These are phyloP conservation scores for Pristis pectinata DNA, from an alignment of 2,797 vertebrate species.

Conservation along the genomic window DNA sequence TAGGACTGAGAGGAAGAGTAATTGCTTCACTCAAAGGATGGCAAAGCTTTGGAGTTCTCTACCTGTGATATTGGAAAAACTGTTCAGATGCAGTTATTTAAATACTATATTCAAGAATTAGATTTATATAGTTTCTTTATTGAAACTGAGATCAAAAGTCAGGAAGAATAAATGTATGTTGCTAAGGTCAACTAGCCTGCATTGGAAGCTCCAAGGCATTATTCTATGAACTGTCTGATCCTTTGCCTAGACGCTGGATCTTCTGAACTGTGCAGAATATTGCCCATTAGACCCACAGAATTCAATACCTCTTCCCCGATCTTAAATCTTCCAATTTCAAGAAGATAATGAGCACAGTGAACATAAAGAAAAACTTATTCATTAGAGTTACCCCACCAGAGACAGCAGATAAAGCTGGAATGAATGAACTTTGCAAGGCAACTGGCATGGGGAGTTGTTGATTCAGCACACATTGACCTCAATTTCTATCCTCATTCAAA, in stretches of 20 bases:
- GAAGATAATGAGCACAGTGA: background rate
- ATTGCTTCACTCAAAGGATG: too few species aligned
- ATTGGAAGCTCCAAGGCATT: background rate
- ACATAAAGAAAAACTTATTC: background rate
- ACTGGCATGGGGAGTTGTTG: background rate
- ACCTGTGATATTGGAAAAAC: too few species aligned
- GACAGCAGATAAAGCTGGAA: slow-evolving; percentile 13
- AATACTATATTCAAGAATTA: too few species aligned
- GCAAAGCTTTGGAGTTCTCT: too few species aligned
- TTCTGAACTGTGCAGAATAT: background rate
- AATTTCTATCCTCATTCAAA: slow-evolving; percentile 16
- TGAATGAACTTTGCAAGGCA: background rate
- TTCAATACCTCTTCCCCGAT: background rate
- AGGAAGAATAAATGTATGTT: too few species aligned
- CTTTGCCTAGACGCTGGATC: background rate
- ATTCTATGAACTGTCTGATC: background rate
- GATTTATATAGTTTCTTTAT: too few species aligned
- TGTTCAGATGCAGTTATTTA: too few species aligned
- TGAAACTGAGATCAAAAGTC: too few species aligned
- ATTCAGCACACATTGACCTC: background rate
- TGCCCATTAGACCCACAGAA: background rate
- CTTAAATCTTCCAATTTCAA: background rate
- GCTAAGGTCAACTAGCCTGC: background rate
- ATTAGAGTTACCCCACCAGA: background rate
- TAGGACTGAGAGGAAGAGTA: too few species aligned